Evolutionary conservation across 2,888 invertebrate species (phyloP), one percentile per base, ranked within the genome.

Genomic region (Phyllotreta cruciferae): DNA sequence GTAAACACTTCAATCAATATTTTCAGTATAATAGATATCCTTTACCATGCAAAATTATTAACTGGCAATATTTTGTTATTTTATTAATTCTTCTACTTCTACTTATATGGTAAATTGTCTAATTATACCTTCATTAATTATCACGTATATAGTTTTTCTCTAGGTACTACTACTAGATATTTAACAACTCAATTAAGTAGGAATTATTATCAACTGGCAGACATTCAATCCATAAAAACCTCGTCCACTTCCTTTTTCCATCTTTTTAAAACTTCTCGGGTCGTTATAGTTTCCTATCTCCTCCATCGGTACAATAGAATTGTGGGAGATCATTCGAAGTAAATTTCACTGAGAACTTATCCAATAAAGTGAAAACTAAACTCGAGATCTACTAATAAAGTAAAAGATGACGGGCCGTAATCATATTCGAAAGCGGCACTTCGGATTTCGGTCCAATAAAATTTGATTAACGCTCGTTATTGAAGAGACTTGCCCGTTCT

Each of bases 391-490:
- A 71, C 70, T 71, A 70, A 72, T 73, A 71, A 74, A 74, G 68
- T 72, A 66, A 61, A 67, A 68, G 67, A 72, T 71, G 73, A 70
- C 69, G 68, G 70, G 70, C 71, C 70, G 73, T 74, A 73, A 72
- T 74, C 71, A 72, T 73, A 73, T 71, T 66, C 63, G 55, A 53
- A 56, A 67, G 69, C 66, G 68, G 71, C 67, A 69, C 62, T 72
- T 69, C 61, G 62, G 64, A 69, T 66, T 71, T 66, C 64, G 58
- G 61, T 62, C 67, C 68, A 68, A 70, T 74, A 74, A 74, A 74
- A 71, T 71, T 73, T 73, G 72, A 74, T 73, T 71, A 74, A 72
- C 71, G 70, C 56, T 39, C 14, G 56, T 52, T 64, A 64, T 53
- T 60, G 44, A 56, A 50, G 38, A 41, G 35, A 52, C 34, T 42